These are phyloP conservation scores for Pseudorasbora parva DNA, from an alignment of 2,113 vertebrate genomes.

Conservation along the genomic window DNA sequence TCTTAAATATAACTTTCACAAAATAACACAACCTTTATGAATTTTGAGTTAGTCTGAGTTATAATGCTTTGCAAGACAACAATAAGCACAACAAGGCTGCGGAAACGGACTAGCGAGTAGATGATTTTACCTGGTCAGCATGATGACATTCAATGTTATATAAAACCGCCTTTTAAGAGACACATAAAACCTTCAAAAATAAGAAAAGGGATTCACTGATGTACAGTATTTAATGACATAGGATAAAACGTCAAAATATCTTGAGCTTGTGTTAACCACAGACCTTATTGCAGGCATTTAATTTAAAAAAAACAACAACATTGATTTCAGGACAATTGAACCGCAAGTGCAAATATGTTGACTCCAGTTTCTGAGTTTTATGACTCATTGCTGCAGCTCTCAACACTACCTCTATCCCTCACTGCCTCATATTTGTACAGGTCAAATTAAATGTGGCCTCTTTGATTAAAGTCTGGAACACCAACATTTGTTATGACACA, in stretches of 20 bases:
- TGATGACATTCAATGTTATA: not conserved
- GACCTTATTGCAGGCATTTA: not conserved
- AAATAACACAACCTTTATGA: too few relatives aligned
- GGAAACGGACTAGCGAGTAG: not conserved
- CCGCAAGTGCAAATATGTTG: not conserved
- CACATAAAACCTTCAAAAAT: not conserved
- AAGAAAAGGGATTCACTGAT: not conserved
- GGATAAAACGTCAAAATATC: not conserved
- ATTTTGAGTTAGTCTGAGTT: not conserved
- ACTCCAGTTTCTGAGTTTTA: not conserved
- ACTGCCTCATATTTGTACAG: not conserved
- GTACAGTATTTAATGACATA: not conserved
- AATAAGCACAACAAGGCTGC: not conserved
- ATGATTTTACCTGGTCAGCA: not conserved
- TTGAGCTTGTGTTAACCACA: not conserved
- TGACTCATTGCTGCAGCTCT: not conserved
- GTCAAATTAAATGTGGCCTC: not conserved
- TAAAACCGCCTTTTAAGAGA: not conserved
- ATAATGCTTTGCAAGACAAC: not conserved
- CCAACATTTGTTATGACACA: not conserved
- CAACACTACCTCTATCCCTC: not conserved
- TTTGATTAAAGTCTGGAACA: not conserved
- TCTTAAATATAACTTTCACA: too few relatives aligned
- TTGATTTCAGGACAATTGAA: not conserved
- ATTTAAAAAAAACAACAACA: not conserved